phyloP scores from a whole-genome alignment of 1,140 invertebrate genomes.

The Sycophila sp. region DNA sequence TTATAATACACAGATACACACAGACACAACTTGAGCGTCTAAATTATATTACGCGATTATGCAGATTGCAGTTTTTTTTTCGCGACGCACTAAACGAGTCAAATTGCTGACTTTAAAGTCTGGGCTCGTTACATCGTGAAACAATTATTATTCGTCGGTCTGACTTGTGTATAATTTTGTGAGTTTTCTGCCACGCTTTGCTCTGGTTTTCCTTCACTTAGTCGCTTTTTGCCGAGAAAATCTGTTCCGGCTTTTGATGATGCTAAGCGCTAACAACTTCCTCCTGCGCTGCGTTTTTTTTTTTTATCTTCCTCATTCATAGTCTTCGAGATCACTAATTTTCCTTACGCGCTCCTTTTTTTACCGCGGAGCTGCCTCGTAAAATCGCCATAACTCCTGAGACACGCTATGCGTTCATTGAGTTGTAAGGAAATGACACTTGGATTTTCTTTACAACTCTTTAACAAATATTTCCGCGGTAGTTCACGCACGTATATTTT shows the following conservation, averaged over 20 bases:
- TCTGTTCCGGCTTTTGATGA: constrained; percentile 12
- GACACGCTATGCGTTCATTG: background rate
- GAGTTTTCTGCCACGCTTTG: background rate
- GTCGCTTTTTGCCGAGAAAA: background rate
- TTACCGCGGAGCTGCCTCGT: background rate
- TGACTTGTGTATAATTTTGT: background rate
- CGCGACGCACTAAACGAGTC: too few relatives aligned
- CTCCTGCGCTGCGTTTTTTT: background rate
- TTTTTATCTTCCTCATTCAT: background rate
- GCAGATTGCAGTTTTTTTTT: too few relatives aligned
- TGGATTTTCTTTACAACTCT: too few relatives aligned
- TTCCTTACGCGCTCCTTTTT: background rate
- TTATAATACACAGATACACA: too few relatives aligned
- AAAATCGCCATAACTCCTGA: background rate
- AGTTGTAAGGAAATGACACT: background rate
- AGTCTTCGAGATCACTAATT: background rate
- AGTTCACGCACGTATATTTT: too few relatives aligned
- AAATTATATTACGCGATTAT: too few relatives aligned
- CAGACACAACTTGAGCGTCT: too few relatives aligned
- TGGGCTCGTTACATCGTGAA: background rate
- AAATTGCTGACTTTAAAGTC: background rate
- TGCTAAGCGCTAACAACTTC: background rate
- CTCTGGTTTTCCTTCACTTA: background rate
- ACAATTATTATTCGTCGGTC: background rate
- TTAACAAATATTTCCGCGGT: too few relatives aligned